Conservation (phyloP, 2,888 invertebrate genomes). For the Cephus pulcher region DNA sequence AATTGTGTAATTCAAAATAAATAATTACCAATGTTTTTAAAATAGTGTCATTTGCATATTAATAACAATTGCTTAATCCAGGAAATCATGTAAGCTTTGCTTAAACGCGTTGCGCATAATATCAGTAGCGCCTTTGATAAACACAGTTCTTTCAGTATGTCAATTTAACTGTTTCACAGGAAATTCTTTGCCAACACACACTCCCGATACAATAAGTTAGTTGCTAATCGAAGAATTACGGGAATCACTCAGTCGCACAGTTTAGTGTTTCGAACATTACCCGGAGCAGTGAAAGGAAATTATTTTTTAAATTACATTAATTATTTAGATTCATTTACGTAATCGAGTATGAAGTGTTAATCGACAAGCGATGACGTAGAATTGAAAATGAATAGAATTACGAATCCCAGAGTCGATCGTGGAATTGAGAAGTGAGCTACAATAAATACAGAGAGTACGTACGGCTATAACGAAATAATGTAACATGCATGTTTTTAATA, state of each 20-base stretch:
- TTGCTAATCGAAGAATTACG: not conserved
- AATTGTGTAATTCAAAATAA: not conserved
- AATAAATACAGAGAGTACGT: not conserved
- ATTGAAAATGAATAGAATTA: not conserved
- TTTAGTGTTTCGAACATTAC: not conserved
- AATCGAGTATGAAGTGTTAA: not conserved
- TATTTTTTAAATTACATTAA: not conserved
- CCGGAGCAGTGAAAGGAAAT: not conserved
- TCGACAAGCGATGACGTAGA: not conserved
- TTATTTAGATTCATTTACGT: not conserved
- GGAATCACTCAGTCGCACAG: not conserved
- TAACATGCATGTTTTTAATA: not conserved
- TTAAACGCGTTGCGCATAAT: not conserved
- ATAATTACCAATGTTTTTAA: not conserved
- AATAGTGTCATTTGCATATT: not conserved
- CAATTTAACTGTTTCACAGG: not conserved
- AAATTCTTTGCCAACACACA: not conserved
- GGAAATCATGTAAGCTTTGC: not conserved
- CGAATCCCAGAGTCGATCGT: not conserved
- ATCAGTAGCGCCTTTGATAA: not conserved
- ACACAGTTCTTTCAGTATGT: not conserved
- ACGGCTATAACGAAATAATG: not conserved
- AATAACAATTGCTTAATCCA: not conserved
- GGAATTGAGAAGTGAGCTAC: not conserved
- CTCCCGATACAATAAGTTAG: not conserved